Percentiles rank a stretch among this genome's conserved stretches.
These are phyloP conservation scores for Metopolophium dirhodum DNA, from an alignment of 1,140 invertebrate genomes.

Conservation along the genomic window DNA sequence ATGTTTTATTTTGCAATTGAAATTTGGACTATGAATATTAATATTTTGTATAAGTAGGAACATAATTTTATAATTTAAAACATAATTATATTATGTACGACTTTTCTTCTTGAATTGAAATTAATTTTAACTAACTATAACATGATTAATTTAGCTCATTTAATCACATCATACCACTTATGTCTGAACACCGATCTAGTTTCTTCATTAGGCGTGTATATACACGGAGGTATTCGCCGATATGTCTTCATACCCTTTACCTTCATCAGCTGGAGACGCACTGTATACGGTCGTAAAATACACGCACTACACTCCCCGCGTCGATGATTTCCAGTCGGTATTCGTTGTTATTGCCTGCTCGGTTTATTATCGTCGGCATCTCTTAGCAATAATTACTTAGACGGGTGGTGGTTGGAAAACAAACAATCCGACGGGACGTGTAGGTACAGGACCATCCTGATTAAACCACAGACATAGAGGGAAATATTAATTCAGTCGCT, in stretches of 20 bases:
- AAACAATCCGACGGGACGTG: constrained; percentile 11
- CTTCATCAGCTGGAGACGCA: neutral
- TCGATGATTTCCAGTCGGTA: neutral
- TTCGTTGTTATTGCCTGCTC: neutral
- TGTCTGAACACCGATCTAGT: neutral
- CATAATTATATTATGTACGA: neutral
- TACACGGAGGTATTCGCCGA: neutral
- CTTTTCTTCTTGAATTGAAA: neutral
- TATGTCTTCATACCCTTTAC: neutral
- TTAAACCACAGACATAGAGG: neutral
- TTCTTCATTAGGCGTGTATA: neutral
- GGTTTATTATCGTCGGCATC: constrained; percentile 43
- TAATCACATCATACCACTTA: neutral
- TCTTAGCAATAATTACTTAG: constrained; percentile 24
- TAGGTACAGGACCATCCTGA: neutral
- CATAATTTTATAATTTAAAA: neutral
- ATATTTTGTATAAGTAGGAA: neutral
- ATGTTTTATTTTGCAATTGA: neutral
- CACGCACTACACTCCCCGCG: neutral
- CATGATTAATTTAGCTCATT: neutral
- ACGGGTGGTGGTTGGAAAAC: neutral
- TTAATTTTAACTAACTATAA: neutral
- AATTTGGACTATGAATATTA: neutral
- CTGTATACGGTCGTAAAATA: constrained; percentile 10
- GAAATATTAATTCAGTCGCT: neutral